Conservation (phyloP, 2,797 vertebrate genomes). For the Parotocinclus haroldoi region DNA sequence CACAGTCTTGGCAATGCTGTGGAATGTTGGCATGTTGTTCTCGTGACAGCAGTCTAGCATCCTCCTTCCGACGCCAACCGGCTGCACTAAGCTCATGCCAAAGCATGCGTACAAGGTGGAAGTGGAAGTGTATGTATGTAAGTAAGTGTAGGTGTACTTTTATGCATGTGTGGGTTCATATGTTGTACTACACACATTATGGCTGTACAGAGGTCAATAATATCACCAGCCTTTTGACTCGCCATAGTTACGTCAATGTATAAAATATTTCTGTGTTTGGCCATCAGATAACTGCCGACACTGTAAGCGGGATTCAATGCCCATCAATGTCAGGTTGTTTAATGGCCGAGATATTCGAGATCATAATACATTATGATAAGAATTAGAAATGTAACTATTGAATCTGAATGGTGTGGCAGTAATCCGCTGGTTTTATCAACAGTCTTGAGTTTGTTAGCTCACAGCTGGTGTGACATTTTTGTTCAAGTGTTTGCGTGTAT, state of each 20-base stretch:
- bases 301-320: too few species aligned
- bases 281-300: too few species aligned
- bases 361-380: too few species aligned
- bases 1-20: constrained; percentile 51
- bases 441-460: too few species aligned
- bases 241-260: constrained; percentile 11
- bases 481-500: too few species aligned
- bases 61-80: constrained; percentile 52
- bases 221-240: constrained; percentile 16
- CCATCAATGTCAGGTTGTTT: too few species aligned
- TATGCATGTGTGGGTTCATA: constrained; percentile 4
- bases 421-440: too few species aligned
- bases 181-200: background rate
- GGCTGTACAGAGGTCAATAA: background rate
- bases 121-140: constrained; percentile 9
- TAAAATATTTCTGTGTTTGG: too few species aligned
- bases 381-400: too few species aligned
- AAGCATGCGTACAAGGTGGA: constrained; percentile 12
- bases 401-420: too few species aligned
- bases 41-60: constrained; percentile 60
- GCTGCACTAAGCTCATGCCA: constrained; percentile 10
- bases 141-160: constrained; percentile 2
- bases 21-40: constrained; percentile 60
- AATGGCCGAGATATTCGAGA: too few species aligned
- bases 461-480: too few species aligned